phyloP scores from a whole-genome alignment of 2,888 invertebrate genomes.

The Galerucella pusilla region DNA sequence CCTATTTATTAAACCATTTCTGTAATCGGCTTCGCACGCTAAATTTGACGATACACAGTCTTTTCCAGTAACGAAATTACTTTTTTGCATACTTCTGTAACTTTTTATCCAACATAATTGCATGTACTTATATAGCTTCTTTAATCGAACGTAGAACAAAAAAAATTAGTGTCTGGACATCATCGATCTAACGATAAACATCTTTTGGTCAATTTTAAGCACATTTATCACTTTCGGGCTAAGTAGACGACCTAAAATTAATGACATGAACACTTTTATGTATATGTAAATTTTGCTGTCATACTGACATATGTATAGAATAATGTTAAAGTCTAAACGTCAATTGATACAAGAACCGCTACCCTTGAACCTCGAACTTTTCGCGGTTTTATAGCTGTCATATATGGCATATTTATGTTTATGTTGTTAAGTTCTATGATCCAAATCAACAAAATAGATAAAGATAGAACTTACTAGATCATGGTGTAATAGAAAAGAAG shows the following conservation, averaged over 20 bases:
- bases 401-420: too few species aligned
- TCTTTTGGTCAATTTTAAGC: background rate
- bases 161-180: background rate
- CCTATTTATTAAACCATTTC: slow-evolving; percentile 8
- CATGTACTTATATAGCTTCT: background rate
- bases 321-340: too few species aligned
- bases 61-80: slow-evolving; percentile 29
- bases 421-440: too few species aligned
- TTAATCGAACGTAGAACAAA: background rate
- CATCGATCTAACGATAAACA: background rate
- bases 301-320: background rate
- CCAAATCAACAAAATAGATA: too few species aligned
- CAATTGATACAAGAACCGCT: too few species aligned
- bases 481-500: too few species aligned
- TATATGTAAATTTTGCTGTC: slow-evolving; percentile 10
- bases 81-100: slow-evolving; percentile 36
- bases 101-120: slow-evolving; percentile 4
- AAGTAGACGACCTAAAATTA: slow-evolving; percentile 18
- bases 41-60: slow-evolving; percentile 40
- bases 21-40: background rate
- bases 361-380: too few species aligned
- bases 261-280: slow-evolving; percentile 17
- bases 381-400: too few species aligned
- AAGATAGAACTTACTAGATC: too few species aligned
- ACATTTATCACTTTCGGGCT: slow-evolving; percentile 1